A percentile compares a stretch with the other conserved stretches of the same genome.
These are phyloP conservation scores for Trimorus sp. DNA, from an alignment of 2,888 invertebrate genomes.

Conservation along the genomic window DNA sequence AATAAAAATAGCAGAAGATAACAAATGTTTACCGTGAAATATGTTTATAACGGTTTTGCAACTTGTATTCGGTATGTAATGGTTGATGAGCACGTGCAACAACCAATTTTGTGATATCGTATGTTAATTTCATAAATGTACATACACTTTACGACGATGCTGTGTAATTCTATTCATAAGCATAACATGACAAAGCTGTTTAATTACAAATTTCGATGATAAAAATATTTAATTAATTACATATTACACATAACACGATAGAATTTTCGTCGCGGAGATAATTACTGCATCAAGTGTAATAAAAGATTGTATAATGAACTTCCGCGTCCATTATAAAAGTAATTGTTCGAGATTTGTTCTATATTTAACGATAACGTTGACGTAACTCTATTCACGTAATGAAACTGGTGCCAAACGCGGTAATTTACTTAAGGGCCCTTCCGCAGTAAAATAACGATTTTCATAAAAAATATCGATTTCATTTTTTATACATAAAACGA, in stretches of 20 bases:
- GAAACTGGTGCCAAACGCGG: not conserved
- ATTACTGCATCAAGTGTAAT: conserved; percentile 4
- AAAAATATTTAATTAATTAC: conserved; percentile 29
- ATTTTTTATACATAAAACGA: conserved; percentile 1
- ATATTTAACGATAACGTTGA: not conserved
- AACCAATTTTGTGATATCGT: conserved; percentile 40
- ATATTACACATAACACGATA: conserved; percentile 3
- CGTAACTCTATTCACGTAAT: conserved; percentile 5
- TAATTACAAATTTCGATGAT: conserved; percentile 19
- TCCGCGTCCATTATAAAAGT: not conserved
- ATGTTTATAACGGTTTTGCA: too few species aligned
- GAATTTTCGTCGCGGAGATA: not conserved
- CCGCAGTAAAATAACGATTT: not conserved
- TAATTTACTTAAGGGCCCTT: conserved; percentile 4
- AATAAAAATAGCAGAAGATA: too few species aligned
- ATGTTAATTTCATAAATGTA: conserved; percentile 31
- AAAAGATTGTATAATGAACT: conserved; percentile 6
- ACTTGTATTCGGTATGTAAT: too few species aligned
- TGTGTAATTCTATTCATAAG: conserved; percentile 32
- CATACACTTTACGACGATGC: conserved; percentile 18
- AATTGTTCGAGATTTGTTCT: conserved; percentile 1
- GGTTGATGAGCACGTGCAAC: conserved; percentile 23
- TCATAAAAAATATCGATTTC: too few species aligned
- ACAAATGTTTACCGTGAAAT: too few species aligned
- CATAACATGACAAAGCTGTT: conserved; percentile 30